phyloP scores from a whole-genome alignment of 37 sponge, comb jelly and placozoan species.

The Cladorhizidae sp. region DNA sequence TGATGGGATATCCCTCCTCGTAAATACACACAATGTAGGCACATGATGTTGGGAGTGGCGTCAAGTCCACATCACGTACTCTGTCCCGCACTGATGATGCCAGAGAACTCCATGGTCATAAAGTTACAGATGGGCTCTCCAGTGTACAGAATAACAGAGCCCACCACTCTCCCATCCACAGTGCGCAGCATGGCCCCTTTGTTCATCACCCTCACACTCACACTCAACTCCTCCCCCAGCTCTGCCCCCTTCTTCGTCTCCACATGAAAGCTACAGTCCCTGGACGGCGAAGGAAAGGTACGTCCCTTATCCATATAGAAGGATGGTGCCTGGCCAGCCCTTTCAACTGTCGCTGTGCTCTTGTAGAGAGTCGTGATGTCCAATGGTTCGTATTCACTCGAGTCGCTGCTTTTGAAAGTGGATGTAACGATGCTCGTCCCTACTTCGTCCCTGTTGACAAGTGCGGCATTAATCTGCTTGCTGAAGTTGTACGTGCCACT shows the following conservation, averaged over 20 bases:
- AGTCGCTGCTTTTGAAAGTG: background rate
- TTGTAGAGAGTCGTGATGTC: constrained; percentile 48
- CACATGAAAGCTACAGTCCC: constrained; percentile 68
- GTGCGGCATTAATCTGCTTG: constrained; percentile 12
- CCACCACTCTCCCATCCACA: constrained; percentile 72
- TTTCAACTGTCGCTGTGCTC: background rate
- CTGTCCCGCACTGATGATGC: constrained; percentile 69
- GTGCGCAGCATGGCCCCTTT: constrained; percentile 56
- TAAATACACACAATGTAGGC: too few relatives aligned
- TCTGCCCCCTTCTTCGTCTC: constrained; percentile 13
- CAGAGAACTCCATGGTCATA: constrained; percentile 78
- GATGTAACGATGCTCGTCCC: constrained; percentile 32
- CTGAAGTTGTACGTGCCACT: background rate
- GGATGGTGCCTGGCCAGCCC: background rate
- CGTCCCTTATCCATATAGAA: background rate
- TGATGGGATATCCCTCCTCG: too few relatives aligned
- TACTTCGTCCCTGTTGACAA: constrained; percentile 18
- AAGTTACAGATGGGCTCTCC: constrained; percentile 50
- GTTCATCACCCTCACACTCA: constrained; percentile 51
- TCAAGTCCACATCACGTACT: constrained; percentile 49
- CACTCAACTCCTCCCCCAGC: constrained; percentile 45
- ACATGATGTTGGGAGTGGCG: too few relatives aligned
- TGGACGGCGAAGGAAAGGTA: constrained; percentile 25
- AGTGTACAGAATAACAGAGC: constrained; percentile 49
- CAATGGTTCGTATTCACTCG: background rate